Base-by-base conservation (phyloP, 1,140 invertebrate species). In the Vanessa atalanta region DNA sequence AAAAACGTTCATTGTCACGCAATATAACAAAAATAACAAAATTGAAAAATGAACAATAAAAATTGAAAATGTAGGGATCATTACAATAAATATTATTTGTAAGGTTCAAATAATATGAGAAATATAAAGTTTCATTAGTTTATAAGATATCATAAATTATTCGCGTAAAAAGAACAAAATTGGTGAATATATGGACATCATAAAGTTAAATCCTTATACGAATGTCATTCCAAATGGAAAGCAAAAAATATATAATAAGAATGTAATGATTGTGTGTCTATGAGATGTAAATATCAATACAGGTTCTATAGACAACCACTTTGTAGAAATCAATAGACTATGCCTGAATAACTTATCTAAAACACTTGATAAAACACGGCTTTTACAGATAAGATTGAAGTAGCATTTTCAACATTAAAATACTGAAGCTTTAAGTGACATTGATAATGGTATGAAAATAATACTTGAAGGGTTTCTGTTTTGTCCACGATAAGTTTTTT, bases 271-370 rank as follows among this genome's bases (percentile, higher is more conserved):
- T 14, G 13, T 50, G 1, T 50, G 14, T 50, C 48, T 50, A 50
- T 50, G 48, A 51, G 14, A 16, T 53, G n/a, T 16, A 53, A 53
- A 53, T n/a, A 53, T 20, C 51, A 3, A 16, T 26, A 12, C 8
- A 23, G 0, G 13, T 23, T 26, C 16, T 23, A 11, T 57, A 57
- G 3, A 23, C 53, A 26, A 57, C 53, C 16, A 72, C 50, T 65
- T 65, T 66, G 66, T 66, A 61, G 68, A 70, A 77, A 73, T 77
- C 75, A 77, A 77, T 77, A 77, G 61, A 72, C 37, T 61, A 73
- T 66, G 60, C 61, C 68, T 16, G 60, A 73, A 67, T 53, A 65
- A 60, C 75, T 77, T 77, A 77, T 77, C 75, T 9, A 23, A 50
- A 57, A 16, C 67, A 77, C 75, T 77, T 31, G 66, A 70, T 26